Base-by-base conservation (phyloP, 2,888 invertebrate genomes). In the Cataglyphis livida region DNA sequence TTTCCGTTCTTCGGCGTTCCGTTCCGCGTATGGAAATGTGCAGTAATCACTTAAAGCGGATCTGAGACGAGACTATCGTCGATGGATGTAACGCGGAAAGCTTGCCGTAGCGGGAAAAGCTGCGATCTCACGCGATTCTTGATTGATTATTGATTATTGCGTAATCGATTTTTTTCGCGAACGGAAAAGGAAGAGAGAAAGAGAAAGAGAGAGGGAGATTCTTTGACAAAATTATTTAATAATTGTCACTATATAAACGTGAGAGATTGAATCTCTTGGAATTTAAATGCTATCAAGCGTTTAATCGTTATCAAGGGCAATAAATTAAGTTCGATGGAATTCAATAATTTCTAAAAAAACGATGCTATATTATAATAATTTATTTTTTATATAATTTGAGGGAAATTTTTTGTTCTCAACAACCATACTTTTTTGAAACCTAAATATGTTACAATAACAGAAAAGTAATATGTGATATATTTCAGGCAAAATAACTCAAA, bases 11-110 rank as follows among this genome's bases (percentile, higher is more conserved):
- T 68, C 78, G 57, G 68, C 41, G 18, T 68, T 66, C 68, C 18
- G 68, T 44, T n/a, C 15, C 44, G 68, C 35, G 59, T 78, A 78
- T 78, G 68, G 78, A 78, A 68, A 78, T 68, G 48, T 51, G 59
- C 44, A 68, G 78, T 68, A 78, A 78, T 78, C 68, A 78, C 78
- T 78, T 78, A 78, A 78, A 78, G 78, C 78, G 44, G 78, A 78
- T 78, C 68, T 78, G 59, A 61, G 28, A 65, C 18, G 57, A 44
- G 76, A 32, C 78, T 41, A 78, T 32, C 65, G 4, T 73, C 51
- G 44, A 44, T 59, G 59, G 5, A 51, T 15, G n/a, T 25, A 54
- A 28, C 44, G 44, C 62, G n/a, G 15, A 10, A 41, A 41, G 10
- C 59, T 32, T 54, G 15, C 18, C 25, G 28, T 6, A 21, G 6